Base-by-base conservation (phyloP, 2,888 invertebrate species). In the Harpagoxenus sublaevis region DNA sequence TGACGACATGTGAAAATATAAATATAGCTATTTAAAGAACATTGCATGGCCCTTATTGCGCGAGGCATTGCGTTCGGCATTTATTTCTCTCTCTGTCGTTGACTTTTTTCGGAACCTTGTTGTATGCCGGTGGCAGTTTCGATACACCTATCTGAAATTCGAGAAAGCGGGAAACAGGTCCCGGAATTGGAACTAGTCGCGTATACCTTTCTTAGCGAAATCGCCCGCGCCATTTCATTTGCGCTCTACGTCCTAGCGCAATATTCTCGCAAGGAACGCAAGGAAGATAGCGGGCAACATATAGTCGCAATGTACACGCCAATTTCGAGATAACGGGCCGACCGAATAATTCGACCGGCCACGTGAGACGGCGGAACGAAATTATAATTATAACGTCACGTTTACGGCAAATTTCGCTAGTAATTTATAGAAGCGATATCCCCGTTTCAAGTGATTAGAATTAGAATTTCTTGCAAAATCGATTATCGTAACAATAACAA, bases 151-250 rank as follows among this genome's bases (percentile, higher is more conserved):
- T 73, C 71, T 62, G 62, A 84, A 84, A 82, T 82, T 84, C 83
- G 70, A 68, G 73, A 45, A 73, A 71, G 5, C 23, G 73, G 23
- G 45, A 45, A 57, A 48, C 60, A 48, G 73, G 45, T 83, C 35
- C 42, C 71, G 83, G 63, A 89, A 90, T 85, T 86, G 79, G 89
- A 81, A 84, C 45, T 68, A 23, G 60, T 88, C 73, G 35, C 83
- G 79, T 89, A 83, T 77, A 83, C 57, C 79, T 89, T 90, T 87
- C 89, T 89, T 86, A 84, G 81, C 63, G 81, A 84, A 78, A 83
- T 88, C 84, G 83, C 35, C 55, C n/a, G 62, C 62, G 82, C 86
- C 89, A 79, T 90, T 90, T 87, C 90, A 89, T 90, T 90, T 86
- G 86, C 89, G 83, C 87, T 84, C 84, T 57, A 70, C 81, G 82